A percentile compares a stretch with the other conserved stretches of the same genome.
phyloP scores from a whole-genome alignment of 2,113 vertebrate species.

The Xiphophorus maculatus region DNA sequence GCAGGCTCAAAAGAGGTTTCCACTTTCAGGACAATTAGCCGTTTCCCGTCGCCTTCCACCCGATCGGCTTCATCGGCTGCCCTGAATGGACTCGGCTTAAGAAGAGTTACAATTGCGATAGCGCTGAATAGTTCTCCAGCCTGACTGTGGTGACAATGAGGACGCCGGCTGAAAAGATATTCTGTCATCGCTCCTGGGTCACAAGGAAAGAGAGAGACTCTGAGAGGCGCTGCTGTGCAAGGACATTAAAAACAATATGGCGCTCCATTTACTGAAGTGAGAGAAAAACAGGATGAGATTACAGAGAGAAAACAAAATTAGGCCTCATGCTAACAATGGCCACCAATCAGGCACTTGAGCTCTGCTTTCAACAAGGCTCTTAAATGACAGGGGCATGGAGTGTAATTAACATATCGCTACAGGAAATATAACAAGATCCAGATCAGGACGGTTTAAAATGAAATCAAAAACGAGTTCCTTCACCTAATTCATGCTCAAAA shows the following conservation, averaged over 20 bases:
- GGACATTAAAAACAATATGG: conserved; percentile 51
- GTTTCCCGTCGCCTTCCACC: conserved; percentile 44
- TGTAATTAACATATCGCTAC: neutral
- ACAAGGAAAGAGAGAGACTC: neutral
- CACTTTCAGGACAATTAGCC: conserved; percentile 45
- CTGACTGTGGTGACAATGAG: conserved; percentile 18
- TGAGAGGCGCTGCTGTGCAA: conserved; percentile 7
- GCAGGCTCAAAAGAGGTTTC: conserved; percentile 27
- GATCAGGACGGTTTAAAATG: neutral
- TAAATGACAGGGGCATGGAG: neutral
- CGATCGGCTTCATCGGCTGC: conserved; percentile 41
- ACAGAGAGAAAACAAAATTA: conserved; percentile 41
- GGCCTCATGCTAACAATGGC: conserved; percentile 31
- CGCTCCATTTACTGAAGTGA: conserved; percentile 41
- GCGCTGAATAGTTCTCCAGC: neutral
- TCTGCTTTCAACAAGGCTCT: conserved; percentile 24
- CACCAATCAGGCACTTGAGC: conserved; percentile 37
- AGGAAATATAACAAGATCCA: too few species aligned
- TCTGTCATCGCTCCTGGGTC: conserved; percentile 12
- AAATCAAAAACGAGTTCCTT: neutral
- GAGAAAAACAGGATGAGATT: conserved; percentile 35
- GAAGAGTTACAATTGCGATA: conserved; percentile 11
- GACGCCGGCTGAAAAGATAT: conserved; percentile 10
- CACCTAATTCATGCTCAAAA: neutral
- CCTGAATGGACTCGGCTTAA: conserved; percentile 27